phyloP scores from a whole-genome alignment of 2,113 vertebrate species.

The Actenoides hombroni region DNA sequence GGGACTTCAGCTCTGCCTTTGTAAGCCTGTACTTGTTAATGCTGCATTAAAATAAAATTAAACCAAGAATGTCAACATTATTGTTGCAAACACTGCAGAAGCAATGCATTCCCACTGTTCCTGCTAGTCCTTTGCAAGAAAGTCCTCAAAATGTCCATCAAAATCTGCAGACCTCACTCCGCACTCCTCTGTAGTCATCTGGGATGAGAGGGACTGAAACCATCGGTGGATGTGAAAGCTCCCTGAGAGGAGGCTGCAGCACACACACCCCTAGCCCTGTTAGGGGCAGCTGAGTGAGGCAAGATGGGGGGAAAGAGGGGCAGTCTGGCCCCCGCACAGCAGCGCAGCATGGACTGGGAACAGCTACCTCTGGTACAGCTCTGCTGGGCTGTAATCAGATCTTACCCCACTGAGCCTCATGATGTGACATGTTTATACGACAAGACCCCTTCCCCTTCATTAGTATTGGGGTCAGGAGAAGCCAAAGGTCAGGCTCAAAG shows the following conservation, averaged over 20 bases:
- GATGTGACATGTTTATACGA: conserved; percentile 17
- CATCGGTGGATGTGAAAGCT: background rate
- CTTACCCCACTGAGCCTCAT: background rate
- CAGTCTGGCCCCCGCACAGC: background rate
- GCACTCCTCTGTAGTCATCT: accelerated
- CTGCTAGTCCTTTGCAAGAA: background rate
- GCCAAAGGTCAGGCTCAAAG: conserved; percentile 29
- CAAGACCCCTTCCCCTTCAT: conserved; percentile 59
- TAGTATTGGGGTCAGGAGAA: conserved; percentile 50
- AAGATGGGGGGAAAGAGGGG: too few relatives aligned
- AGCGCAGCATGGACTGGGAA: accelerated
- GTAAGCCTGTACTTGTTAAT: background rate
- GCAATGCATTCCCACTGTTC: background rate
- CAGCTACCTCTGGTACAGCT: background rate
- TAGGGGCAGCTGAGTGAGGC: accelerated
- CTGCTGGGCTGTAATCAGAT: conserved; percentile 16
- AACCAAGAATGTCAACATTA: background rate
- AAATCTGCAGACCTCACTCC: background rate
- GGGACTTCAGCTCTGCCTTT: background rate
- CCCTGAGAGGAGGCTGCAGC: background rate
- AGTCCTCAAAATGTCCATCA: background rate
- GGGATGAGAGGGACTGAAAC: background rate
- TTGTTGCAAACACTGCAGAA: background rate
- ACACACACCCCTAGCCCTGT: background rate
- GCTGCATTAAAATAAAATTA: background rate